Evolutionary conservation across 2,797 vertebrate species (phyloP).

Genomic region (Holocentrus rufus): DNA sequence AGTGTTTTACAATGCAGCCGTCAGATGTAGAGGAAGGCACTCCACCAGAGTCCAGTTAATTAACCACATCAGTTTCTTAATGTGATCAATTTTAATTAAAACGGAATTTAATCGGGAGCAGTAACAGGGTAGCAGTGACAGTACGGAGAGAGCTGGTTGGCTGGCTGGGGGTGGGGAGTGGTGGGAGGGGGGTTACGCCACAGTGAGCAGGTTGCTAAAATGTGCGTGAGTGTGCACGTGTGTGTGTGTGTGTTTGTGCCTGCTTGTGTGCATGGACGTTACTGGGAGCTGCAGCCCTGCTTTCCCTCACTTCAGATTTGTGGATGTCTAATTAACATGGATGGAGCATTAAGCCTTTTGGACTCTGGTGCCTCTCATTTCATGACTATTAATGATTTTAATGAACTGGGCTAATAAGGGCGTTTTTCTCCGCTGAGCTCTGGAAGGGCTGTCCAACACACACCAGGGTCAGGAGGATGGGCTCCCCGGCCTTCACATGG

Average conservation of each 20-base stretch:
- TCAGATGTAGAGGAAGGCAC: conserved; percentile 88
- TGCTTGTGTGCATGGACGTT: conserved; percentile 17
- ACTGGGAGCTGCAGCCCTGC: conserved; percentile 43
- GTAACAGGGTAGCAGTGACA: conserved; percentile 70
- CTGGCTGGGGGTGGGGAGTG: conserved; percentile 30
- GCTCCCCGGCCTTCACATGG: conserved; percentile 67
- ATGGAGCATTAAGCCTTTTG: conserved; percentile 98
- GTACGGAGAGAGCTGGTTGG: conserved; percentile 38
- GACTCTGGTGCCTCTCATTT: conserved; percentile 98
- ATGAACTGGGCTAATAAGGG: conserved; percentile 99
- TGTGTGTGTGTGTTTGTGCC: conserved; percentile 43
- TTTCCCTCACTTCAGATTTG: conserved; percentile 92
- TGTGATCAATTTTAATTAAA: conserved; percentile 99
- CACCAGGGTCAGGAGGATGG: conserved; percentile 69
- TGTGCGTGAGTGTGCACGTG: conserved; percentile 24
- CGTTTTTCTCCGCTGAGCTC: conserved; percentile 93
- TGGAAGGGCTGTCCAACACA: conserved; percentile 84
- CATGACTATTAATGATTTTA: conserved; percentile 99
- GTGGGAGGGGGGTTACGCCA: conserved; percentile 83
- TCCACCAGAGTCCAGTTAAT: conserved; percentile 95
- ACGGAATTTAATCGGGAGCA: conserved; percentile 94
- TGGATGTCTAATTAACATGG: conserved; percentile 99
- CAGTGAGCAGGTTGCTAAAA: conserved; percentile 86
- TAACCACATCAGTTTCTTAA: conserved; percentile 99
- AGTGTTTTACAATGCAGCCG: conserved; percentile 86